Conservation (phyloP, 2,888 invertebrate genomes). For the Erebia aethiops region DNA sequence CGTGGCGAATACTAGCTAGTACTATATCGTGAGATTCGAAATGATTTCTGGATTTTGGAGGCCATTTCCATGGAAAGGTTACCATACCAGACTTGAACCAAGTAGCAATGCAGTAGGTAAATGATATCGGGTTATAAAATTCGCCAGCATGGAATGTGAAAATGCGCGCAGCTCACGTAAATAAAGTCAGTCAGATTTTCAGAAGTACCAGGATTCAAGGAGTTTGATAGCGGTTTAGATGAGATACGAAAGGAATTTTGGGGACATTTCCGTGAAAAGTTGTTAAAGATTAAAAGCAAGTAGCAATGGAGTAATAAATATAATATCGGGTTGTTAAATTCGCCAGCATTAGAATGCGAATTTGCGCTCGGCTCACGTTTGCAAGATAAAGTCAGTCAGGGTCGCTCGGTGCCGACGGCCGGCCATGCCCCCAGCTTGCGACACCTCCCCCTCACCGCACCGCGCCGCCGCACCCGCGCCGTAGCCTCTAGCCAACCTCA, state of each 20-base stretch:
- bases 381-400: conserved; percentile 82
- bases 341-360: conserved; percentile 76
- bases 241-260: neutral
- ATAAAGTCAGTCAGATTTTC: too few relatives aligned
- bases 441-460: conserved; percentile 58
- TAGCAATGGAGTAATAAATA: conserved; percentile 30
- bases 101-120: too few relatives aligned
- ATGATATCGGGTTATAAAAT: too few relatives aligned
- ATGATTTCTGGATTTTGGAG: too few relatives aligned
- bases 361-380: conserved; percentile 80
- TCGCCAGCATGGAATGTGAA: too few relatives aligned
- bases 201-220: neutral
- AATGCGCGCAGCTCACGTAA: too few relatives aligned
- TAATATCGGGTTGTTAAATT: conserved; percentile 62
- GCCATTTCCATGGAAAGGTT: too few relatives aligned
- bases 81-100: too few relatives aligned
- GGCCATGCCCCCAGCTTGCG: conserved; percentile 79
- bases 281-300: neutral
- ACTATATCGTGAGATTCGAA: too few relatives aligned
- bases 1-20: too few relatives aligned
- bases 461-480: conserved; percentile 37
- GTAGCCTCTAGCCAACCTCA: conserved; percentile 46
- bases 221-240: neutral
- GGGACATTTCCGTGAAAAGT: neutral
- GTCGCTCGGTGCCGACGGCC: conserved; percentile 82